Evolutionary conservation across 2,797 vertebrate species (phyloP).

Genomic region (Lates japonicus): DNA sequence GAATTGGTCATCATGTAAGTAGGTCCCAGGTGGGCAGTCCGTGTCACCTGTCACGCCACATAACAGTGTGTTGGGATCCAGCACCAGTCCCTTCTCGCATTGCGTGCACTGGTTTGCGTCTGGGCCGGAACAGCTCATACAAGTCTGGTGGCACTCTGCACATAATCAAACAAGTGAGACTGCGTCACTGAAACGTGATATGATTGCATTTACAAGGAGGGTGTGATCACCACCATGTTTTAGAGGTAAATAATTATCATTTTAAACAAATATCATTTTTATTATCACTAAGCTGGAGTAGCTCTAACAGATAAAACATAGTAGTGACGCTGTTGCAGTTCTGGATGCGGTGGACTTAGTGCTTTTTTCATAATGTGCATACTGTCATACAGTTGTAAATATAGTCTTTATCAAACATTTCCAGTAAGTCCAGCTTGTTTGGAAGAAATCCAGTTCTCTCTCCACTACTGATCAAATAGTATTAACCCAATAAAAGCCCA

Average conservation of each 20-base stretch:
- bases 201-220: not conserved
- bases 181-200: not conserved
- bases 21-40: constrained; percentile 81
- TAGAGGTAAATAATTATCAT: not conserved
- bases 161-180: constrained; percentile 6
- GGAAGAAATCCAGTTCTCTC: not conserved
- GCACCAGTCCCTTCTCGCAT: constrained; percentile 84
- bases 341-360: not conserved
- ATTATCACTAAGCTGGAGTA: not conserved
- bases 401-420: not conserved
- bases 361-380: not conserved
- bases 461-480: not conserved
- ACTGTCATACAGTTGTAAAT: not conserved
- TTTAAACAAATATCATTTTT: not conserved
- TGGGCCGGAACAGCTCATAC: constrained; percentile 82
- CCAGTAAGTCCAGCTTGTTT: not conserved
- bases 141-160: constrained; percentile 89
- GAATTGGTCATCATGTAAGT: constrained; percentile 86
- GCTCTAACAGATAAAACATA: not conserved
- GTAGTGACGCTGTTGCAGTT: not conserved
- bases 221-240: not conserved
- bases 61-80: constrained; percentile 84
- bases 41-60: constrained; percentile 85
- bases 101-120: constrained; percentile 85
- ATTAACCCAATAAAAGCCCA: not conserved